Base-by-base conservation (phyloP, 2,797 vertebrate species). In the Phataginus tetradactyla region DNA sequence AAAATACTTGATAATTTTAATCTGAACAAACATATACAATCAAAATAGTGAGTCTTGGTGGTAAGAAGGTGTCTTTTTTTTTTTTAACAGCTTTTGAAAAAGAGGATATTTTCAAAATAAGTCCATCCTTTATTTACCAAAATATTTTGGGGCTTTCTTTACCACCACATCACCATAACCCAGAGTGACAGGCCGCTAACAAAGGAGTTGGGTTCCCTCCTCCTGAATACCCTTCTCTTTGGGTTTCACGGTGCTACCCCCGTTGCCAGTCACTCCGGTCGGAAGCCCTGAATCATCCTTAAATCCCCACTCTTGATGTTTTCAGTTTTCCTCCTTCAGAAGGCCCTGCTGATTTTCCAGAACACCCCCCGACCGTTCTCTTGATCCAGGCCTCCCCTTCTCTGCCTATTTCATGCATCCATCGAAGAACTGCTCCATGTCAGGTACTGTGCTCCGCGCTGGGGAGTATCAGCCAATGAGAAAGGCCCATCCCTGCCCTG, bases 1-100 rank as follows among this genome's bases (percentile, higher is more conserved):
- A 93, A 92, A 87, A 86, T 20, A 74, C 20, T 74, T 25, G 61
- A 84, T 87, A 86, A 80, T 79, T 96, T 91, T 91, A 90, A 97
- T 34, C 57, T 15, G 6, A 94, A 95, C 55, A 90, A 96, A 96
- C 71, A 74, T 2, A 84, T 8, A 45, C 10, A 86, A 69, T 57
- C 32, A 84, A 78, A 81, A 75, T 1, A 86, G 49, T 61, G 59
- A 72, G 20, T 57, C 57, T 90, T 59, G 90, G n/a, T 23, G 49
- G 59, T 27, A 90, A 42, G 32, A 77, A 5, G 53, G 5, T n/a
- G 13, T 55, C 27, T 34, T 68, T 88, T 74, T 57, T 3, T 21
- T 5, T 42, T 42, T 45, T 42, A 90, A 69, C 8, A 91, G 57
- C 17, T 66, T 83, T 75, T 80, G 3, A 8, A 6, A 37, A 86